Evolutionary conservation across 2,113 vertebrate species (phyloP).

Genomic region (Daboia siamensis): DNA sequence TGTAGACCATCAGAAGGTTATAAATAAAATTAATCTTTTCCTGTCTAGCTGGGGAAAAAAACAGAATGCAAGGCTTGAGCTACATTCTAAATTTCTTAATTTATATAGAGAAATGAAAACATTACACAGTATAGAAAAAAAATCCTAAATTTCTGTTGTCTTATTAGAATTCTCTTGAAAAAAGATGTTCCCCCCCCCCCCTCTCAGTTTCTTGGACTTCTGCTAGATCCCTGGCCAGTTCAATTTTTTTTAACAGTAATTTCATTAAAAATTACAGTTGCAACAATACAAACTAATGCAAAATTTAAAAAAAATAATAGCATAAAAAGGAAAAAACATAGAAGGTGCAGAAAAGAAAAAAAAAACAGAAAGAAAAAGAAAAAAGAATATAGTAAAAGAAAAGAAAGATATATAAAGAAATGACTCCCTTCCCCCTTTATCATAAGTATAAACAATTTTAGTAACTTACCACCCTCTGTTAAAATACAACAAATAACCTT

Average conservation of each 20-base stretch:
- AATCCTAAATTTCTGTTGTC: background rate
- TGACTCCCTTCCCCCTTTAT: background rate
- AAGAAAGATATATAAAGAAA: background rate
- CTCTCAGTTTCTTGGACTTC: background rate
- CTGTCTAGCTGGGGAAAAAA: background rate
- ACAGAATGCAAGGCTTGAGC: background rate
- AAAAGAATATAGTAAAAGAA: background rate
- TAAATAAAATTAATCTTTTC: background rate
- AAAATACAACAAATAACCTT: background rate
- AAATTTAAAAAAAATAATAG: background rate
- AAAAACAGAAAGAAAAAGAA: background rate
- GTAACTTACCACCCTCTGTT: background rate
- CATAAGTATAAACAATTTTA: background rate
- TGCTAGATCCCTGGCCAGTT: background rate
- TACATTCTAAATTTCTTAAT: background rate
- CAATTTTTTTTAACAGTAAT: background rate
- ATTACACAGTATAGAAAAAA: background rate
- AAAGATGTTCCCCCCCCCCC: background rate
- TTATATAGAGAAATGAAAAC: background rate
- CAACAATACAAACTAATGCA: background rate
- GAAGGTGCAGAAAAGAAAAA: background rate
- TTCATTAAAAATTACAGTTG: too few species aligned
- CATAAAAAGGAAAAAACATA: background rate
- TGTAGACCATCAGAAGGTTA: background rate
- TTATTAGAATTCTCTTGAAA: background rate